Conservation (phyloP, 30 jellyfish, hydroid and myxozoan genomes). For the Rhopilema esculentum region DNA sequence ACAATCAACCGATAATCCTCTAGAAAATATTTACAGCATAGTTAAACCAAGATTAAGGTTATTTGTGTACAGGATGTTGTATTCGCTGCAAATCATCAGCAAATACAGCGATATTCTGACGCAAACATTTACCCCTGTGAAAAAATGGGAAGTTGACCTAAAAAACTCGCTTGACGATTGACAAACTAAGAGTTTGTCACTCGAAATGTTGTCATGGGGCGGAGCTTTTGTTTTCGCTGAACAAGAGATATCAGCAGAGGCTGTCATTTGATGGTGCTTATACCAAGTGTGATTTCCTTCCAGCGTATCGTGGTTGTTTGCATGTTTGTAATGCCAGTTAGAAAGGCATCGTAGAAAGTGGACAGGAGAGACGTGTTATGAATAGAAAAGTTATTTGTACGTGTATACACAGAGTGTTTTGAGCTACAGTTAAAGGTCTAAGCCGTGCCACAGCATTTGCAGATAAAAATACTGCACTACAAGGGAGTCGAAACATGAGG, state of each 20-base stretch:
- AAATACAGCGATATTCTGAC: slow-evolving; percentile 6
- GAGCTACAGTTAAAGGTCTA: background rate
- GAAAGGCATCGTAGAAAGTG: background rate
- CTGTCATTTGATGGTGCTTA: slow-evolving; percentile 21
- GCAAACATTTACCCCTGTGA: slow-evolving; percentile 51
- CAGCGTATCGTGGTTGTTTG: background rate
- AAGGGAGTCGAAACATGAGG: background rate
- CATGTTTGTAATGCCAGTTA: background rate
- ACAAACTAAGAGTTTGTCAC: slow-evolving; percentile 61
- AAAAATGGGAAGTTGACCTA: slow-evolving; percentile 39
- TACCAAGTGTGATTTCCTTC: slow-evolving; percentile 67
- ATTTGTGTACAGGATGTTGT: slow-evolving; percentile 1
- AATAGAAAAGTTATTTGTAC: too few species aligned
- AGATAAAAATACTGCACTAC: too few species aligned
- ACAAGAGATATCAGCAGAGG: slow-evolving; percentile 45
- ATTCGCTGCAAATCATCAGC: slow-evolving; percentile 1
- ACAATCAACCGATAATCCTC: slow-evolving; percentile 4
- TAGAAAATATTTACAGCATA: slow-evolving; percentile 1
- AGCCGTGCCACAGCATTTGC: background rate
- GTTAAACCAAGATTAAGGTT: slow-evolving; percentile 11
- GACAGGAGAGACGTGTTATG: background rate
- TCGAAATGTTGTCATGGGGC: slow-evolving; percentile 65
- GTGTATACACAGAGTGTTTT: background rate
- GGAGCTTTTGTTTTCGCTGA: slow-evolving; percentile 50
- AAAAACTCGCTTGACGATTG: slow-evolving; percentile 26